Evolutionary conservation across 1,140 invertebrate genomes (phyloP), one percentile per base, ranked within the genome.

Genomic region (Pomacea maculata): DNA sequence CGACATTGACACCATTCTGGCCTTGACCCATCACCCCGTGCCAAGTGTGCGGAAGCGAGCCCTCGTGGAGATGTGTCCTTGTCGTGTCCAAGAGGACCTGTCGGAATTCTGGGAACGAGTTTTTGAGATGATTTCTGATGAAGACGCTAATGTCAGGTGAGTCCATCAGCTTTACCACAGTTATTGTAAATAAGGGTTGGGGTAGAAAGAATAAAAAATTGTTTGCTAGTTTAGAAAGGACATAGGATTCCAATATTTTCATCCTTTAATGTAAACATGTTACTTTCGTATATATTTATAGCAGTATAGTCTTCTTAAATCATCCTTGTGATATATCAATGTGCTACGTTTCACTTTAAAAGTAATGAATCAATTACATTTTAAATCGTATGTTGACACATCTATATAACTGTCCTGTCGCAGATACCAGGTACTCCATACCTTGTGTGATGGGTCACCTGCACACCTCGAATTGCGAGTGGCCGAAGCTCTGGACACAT

Each of bases 41-140:
- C 61, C 55, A n/a, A 63, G 78, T 61, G 89, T 91, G 21, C 81
- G 90, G 77, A 86, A 90, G 84, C 84, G 79, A 72, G 89, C 90
- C 21, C 83, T 91, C 0, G 85, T 86, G 68, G 88, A 91, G 82
- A 91, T 91, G 88, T 91, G 90, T 80, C 90, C 90, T 9, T 91
- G 90, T 80, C 82, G 88, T 45, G 90, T 91, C 2, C 86, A 90
- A 75, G 83, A 86, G 25, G 88, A 91, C 81, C 83, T 89, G 14
- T 75, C 83, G 2, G 87, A 87, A 11, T 91, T 91, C 85, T 91
- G 90, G 90, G 82, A 85, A n/a, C 82, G 90, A 34, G 88, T 91
- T 8, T 76, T 90, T 14, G 85, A 90, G 82, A 90, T 91, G 89
- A 79, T 87, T 1, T 77, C 83, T 70, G 89, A 90, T 78, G 86